phyloP scores from a whole-genome alignment of 2,888 invertebrate species.

The Dynastes maya region DNA sequence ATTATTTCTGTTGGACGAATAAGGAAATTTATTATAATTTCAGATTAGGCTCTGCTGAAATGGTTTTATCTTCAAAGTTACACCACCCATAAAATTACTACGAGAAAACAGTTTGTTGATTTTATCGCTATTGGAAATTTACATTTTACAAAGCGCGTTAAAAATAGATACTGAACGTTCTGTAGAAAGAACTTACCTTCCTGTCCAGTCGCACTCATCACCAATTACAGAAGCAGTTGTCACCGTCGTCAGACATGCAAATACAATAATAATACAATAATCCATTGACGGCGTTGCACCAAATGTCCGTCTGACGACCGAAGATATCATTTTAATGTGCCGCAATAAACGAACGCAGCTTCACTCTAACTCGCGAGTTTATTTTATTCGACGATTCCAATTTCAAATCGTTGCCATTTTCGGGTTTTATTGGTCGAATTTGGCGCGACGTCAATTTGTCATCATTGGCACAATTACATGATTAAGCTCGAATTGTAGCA shows the following conservation, averaged over 20 bases:
- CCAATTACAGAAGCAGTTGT: slow-evolving; percentile 75
- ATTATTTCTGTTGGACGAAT: neutral
- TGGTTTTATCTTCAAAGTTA: neutral
- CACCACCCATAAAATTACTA: neutral
- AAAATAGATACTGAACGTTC: slow-evolving; percentile 17
- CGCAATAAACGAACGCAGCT: slow-evolving; percentile 30
- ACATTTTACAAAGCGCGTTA: neutral
- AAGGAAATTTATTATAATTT: slow-evolving; percentile 10
- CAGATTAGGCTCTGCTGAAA: neutral
- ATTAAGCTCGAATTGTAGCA: slow-evolving; percentile 33
- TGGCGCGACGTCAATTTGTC: slow-evolving; percentile 44
- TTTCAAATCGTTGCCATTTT: slow-evolving; percentile 46
- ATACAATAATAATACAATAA: slow-evolving; percentile 59
- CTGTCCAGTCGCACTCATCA: slow-evolving; percentile 81
- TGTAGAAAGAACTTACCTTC: slow-evolving; percentile 73
- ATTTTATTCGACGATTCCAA: slow-evolving; percentile 24
- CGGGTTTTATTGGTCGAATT: slow-evolving; percentile 27
- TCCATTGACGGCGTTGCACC: slow-evolving; percentile 56
- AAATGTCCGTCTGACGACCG: slow-evolving; percentile 47
- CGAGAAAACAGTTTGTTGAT: too few species aligned
- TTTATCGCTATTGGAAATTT: neutral
- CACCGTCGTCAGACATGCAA: slow-evolving; percentile 61
- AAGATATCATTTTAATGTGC: slow-evolving; percentile 45
- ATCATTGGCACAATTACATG: slow-evolving; percentile 48
- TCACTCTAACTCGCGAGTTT: slow-evolving; percentile 40